Conservation (phyloP, 2,113 vertebrate species). For the Pycnonotus jocosus region DNA sequence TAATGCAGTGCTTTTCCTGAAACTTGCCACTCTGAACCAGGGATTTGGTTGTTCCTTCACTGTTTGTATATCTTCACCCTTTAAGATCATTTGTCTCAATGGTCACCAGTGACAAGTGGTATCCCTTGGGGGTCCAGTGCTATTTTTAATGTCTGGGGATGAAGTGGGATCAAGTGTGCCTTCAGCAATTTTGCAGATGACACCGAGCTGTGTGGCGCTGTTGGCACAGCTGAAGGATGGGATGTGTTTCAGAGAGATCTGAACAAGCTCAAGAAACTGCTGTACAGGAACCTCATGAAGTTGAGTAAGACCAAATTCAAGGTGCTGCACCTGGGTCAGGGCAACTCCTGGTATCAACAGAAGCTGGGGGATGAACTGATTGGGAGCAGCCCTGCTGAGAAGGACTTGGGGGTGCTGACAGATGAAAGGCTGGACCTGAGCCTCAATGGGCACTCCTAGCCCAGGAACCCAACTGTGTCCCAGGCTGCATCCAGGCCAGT, state of each 20-base stretch:
- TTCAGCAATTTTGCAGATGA: background rate
- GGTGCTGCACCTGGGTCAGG: background rate
- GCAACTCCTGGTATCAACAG: background rate
- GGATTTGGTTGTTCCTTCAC: background rate
- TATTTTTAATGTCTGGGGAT: background rate
- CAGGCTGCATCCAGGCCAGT: background rate
- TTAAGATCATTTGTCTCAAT: background rate
- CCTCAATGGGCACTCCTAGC: background rate
- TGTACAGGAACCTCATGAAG: background rate
- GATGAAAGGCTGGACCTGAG: background rate
- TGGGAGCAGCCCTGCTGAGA: background rate
- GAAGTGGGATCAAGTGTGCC: background rate
- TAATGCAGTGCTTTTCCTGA: background rate
- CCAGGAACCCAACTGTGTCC: background rate
- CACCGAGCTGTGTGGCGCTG: rapidly evolving
- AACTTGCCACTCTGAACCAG: background rate
- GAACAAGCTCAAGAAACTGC: background rate
- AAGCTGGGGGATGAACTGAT: background rate
- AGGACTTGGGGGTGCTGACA: background rate
- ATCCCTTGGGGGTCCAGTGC: background rate
- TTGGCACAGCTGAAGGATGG: background rate
- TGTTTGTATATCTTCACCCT: background rate
- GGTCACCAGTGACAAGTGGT: background rate
- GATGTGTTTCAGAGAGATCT: background rate
- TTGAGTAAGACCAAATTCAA: background rate